phyloP scores from a whole-genome alignment of 2,888 invertebrate species.

The Seira sanloemensis region DNA sequence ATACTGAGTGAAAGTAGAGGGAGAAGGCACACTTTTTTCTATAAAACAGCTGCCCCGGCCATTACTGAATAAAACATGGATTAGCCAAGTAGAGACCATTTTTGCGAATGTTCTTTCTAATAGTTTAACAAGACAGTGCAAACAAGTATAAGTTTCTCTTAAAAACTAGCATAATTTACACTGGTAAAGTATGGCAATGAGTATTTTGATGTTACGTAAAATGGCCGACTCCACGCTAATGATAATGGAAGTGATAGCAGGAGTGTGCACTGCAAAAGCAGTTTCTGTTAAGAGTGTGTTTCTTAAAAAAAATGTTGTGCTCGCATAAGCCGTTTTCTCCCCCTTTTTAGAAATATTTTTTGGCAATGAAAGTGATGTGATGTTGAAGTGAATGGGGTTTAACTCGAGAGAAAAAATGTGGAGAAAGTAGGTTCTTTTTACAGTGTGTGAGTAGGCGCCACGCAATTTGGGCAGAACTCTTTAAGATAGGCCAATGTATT shows the following conservation, averaged over 20 bases:
- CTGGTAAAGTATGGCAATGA: constrained; percentile 1
- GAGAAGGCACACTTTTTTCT: background rate
- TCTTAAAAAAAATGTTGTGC: constrained; percentile 14
- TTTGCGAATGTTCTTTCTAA: constrained; percentile 4
- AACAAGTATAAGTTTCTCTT: background rate
- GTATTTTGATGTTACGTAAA: background rate
- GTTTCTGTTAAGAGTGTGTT: constrained; percentile 19
- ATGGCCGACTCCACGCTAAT: background rate
- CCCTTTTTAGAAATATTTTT: constrained; percentile 16
- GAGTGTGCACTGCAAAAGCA: background rate
- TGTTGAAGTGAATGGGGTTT: constrained; percentile 15
- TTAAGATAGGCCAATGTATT: constrained; percentile 11
- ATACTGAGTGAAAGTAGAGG: background rate
- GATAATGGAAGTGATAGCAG: constrained; percentile 6
- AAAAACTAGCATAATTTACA: constrained; percentile 50
- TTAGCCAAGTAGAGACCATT: background rate
- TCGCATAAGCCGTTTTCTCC: constrained; percentile 19
- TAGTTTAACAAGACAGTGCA: background rate
- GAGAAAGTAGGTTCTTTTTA: background rate
- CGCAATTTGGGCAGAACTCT: constrained; percentile 9
- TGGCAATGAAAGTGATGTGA: constrained; percentile 27
- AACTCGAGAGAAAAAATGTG: background rate
- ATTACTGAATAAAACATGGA: constrained; percentile 49
- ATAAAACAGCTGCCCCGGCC: background rate
- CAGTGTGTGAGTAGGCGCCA: background rate